Evolutionary conservation across 53 echinoderm and acorn worm species (phyloP).

Genomic region (Patiria pectinifera): DNA sequence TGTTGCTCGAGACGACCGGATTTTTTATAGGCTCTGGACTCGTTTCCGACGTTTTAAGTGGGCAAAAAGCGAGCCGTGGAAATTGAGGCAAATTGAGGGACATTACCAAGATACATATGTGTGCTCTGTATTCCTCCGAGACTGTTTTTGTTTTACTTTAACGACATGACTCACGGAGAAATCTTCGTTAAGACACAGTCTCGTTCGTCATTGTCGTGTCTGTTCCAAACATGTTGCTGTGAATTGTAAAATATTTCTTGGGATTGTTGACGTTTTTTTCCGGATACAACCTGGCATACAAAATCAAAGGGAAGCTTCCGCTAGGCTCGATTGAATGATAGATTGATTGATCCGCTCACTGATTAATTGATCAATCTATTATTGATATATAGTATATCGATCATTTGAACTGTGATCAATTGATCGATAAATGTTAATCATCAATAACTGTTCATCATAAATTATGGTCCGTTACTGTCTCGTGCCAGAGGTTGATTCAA

Average conservation of each 20-base stretch:
- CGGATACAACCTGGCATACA: background rate
- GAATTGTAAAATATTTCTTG: background rate
- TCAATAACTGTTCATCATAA: background rate
- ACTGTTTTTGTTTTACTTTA: background rate
- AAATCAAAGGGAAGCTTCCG: background rate
- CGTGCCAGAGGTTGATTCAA: background rate
- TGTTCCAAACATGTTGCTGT: background rate
- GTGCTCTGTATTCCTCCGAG: conserved; percentile 5
- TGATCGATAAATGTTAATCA: background rate
- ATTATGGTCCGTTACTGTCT: background rate
- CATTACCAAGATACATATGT: conserved; percentile 45
- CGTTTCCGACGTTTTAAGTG: conserved; percentile 58
- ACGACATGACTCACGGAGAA: background rate
- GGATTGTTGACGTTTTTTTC: background rate
- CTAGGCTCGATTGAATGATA: background rate
- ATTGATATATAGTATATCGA: too few species aligned
- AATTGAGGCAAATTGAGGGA: conserved; percentile 44
- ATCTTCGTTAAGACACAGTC: background rate
- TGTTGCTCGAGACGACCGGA: conserved; percentile 16
- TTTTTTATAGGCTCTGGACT: conserved; percentile 34
- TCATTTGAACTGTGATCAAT: background rate
- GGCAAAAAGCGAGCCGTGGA: conserved; percentile 29
- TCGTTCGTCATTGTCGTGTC: background rate
- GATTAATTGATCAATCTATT: background rate
- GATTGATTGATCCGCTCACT: background rate